Evolutionary conservation across 2,888 invertebrate species (phyloP), one percentile per base, ranked within the genome.

Genomic region (Mamestra brassicae): DNA sequence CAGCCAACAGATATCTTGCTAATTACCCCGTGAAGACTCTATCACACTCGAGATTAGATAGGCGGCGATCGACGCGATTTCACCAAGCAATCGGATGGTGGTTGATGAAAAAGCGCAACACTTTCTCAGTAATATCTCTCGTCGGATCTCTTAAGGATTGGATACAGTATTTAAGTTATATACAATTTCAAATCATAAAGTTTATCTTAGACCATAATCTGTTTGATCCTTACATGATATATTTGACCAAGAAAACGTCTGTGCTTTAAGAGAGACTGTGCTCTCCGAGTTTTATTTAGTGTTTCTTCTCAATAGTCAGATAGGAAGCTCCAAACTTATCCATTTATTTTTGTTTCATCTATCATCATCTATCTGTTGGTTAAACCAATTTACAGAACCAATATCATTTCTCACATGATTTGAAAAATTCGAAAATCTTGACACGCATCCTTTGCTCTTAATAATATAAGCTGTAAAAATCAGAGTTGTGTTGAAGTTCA

Each of bases 1-100:
- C 57, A 47, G 69, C 63, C 55, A 47, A 58, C 68, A 65, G 61
- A 68, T 69, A 71, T 47, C 69, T 84, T 45, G 72, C 81, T 84
- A 76, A 82, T 84, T 70, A 76, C 63, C 57, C 57, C 76, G 60
- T 75, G 38, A 71, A 68, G 26, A 34, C 50, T 67, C 47, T 34
- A 65, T 65, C 71, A 38, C 54, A 55, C 36, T 55, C 7, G n/a
- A 47, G 58, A 68, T 64, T 68, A 66, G 50, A 47, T n/a, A 50
- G 38, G 26, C n/a, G 15, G 36, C 38, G 42, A 60, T 55, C 13
- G n/a, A 15, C n/a, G 47, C 45, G 36, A 26, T 83, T 78, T 83
- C 68, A 68, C 80, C 15, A 7, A 50, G 64, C 45, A 47, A 26
- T 61, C 47, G 8, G 47, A 64, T 42, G 47, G 38, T 65, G 34